A percentile compares a stretch with the other conserved stretches of the same genome.
Evolutionary conservation across 2,113 vertebrate genomes (phyloP).

Genomic region (Smithornis capensis): DNA sequence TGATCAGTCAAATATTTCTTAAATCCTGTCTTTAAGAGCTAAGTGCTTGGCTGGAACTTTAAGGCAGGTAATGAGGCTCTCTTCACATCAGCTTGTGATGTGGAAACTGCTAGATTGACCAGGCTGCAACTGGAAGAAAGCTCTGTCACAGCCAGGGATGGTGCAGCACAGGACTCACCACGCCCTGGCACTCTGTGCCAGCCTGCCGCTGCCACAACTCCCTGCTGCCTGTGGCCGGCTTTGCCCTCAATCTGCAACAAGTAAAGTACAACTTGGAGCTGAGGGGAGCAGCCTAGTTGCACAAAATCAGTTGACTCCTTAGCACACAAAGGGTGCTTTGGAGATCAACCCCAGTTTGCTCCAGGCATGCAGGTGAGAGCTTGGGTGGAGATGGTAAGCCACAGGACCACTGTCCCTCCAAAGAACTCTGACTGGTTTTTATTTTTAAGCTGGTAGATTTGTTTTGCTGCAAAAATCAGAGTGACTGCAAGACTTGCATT

Average conservation of each 20-base stretch:
- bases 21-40: conserved; percentile 65
- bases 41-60: conserved; percentile 65
- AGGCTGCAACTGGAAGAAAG: conserved; percentile 52
- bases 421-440: background rate
- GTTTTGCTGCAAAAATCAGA: background rate
- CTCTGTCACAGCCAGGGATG: background rate
- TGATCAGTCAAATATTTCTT: conserved; percentile 74
- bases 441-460: background rate
- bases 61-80: conserved; percentile 72
- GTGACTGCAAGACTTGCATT: background rate
- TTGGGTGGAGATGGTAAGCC: fast-evolving
- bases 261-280: background rate
- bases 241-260: background rate
- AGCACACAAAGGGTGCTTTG: background rate
- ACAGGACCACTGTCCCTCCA: background rate
- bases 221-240: background rate
- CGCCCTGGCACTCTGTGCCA: fast-evolving
- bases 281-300: background rate
- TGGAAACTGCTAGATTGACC: conserved; percentile 67
- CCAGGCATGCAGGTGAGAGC: background rate
- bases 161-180: fast-evolving
- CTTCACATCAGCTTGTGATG: conserved; percentile 63
- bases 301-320: background rate
- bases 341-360: background rate
- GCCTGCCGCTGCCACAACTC: background rate